Evolutionary conservation across 2,888 invertebrate species (phyloP), one percentile per base, ranked within the genome.

Genomic region (Mesorhabditis sp.): DNA sequence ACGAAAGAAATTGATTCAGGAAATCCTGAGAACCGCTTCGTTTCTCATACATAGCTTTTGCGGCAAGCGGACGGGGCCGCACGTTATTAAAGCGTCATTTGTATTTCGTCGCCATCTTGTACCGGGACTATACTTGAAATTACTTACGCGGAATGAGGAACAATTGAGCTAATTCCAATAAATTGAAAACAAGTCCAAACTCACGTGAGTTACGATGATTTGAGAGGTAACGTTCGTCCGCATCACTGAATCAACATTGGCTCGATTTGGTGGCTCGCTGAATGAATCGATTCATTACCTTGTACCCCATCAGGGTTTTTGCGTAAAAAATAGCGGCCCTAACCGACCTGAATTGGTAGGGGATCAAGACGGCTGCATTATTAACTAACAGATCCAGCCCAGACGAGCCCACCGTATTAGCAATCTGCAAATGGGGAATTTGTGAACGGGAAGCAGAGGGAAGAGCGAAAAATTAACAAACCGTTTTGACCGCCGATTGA

Each of bases 211-310:
- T 10, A 50, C 58, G 58, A 50, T 50, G 58, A 50, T 50, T n/a
- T 10, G 58, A 10, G 58, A 10, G 10, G 58, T 50, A n/a, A 50
- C 58, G n/a, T 50, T 50, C 58, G 58, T 13, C 10, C 58, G 58
- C 58, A 50, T 50, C 58, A 50, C 58, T n/a, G 7, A 10, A n/a
- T 50, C 58, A n/a, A 50, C n/a, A 13, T 50, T 50, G 10, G 58
- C 58, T n/a, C 58, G 58, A 50, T 50, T 50, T n/a, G 58, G 58
- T 50, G 58, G n/a, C n/a, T 50, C 58, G 58, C 58, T 50, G 7
- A 50, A 50, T 13, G n/a, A 13, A 13, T 10, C 7, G n/a, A 50
- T 50, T n/a, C n/a, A 50, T 50, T 50, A n/a, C 58, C n/a, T n/a
- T 50, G n/a, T 50, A 13, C 10, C 58, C n/a, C 58, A 50, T 13